Conservation (phyloP, 2,113 vertebrate species). For the Hippocampus mohnikei region DNA sequence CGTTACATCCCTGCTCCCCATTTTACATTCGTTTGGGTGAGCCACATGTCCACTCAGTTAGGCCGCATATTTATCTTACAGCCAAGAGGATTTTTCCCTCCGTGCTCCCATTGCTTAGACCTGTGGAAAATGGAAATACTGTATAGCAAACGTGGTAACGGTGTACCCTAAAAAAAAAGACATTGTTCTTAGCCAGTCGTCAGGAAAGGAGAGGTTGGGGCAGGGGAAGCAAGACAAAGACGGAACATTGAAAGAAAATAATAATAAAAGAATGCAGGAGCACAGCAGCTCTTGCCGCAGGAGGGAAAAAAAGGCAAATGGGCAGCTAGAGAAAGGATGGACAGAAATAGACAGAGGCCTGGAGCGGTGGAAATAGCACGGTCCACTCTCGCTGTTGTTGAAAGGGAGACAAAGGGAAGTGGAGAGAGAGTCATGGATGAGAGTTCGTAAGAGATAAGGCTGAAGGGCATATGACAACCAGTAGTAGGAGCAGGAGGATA, state of each 20-base stretch:
- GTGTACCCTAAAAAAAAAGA: neutral
- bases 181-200: neutral
- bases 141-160: neutral
- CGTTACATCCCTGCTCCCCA: slow-evolving; percentile 9
- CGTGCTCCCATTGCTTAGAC: slow-evolving; percentile 12
- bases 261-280: slow-evolving; percentile 14
- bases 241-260: slow-evolving; percentile 14
- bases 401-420: slow-evolving; percentile 4
- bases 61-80: slow-evolving; percentile 19
- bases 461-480: slow-evolving; percentile 9
- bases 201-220: neutral
- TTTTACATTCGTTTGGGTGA: slow-evolving; percentile 1
- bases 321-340: slow-evolving; percentile 14
- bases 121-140: neutral
- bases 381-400: slow-evolving; percentile 14
- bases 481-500: neutral
- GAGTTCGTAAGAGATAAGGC: slow-evolving; percentile 14
- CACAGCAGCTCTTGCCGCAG: slow-evolving; percentile 10
- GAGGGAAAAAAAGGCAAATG: slow-evolving; percentile 12
- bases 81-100: neutral
- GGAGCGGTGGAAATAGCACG: slow-evolving; percentile 7
- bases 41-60: neutral
- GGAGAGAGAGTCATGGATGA: neutral
- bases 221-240: neutral
- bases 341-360: slow-evolving; percentile 12